Base-by-base conservation (phyloP, 2,888 invertebrate genomes). In the Helicoverpa assulta region DNA sequence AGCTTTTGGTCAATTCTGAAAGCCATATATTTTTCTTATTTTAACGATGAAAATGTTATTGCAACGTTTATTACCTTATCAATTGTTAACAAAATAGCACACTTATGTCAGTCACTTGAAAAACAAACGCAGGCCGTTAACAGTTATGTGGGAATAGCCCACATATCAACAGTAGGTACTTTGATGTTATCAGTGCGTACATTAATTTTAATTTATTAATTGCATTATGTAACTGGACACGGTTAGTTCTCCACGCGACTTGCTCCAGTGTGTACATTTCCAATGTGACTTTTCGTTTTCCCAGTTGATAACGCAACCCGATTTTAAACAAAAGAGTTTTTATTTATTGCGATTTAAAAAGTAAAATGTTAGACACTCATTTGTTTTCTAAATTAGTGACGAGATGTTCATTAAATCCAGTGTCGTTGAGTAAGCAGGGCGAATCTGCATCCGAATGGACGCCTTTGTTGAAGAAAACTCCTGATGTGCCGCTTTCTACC, bases 361-460 rank as follows among this genome's bases (percentile, higher is more conserved):
- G 60, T 59, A 76, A 76, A 52, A 84, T 83, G 83, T 60, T 84
- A 54, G 73, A 77, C 50, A 81, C 89, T 80, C 84, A 87, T 68
- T 86, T 88, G 66, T 76, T 90, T 70, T 82, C 81, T 73, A 92
- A 91, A 86, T 76, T 89, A 51, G 58, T 90, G 73, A 74, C 76
- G 56, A 83, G 84, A 73, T 80, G 80, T 70, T 77, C 76, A 66
- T 83, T 85, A 78, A 77, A 80, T 76, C 84, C 84, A 66, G 85
- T 88, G 81, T 84, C 87, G 65, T 78, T 82, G 70, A 73, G 80
- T 80, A 90, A 88, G 78, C 85, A 83, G 70, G 81, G 68, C 55
- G 79, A 59, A 70, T 83, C 83, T 83, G 83, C 88, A 69, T 87
- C 90, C 47, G 94, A 94, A 88, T 88, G 90, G 88, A 91, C 93